Conservation (phyloP, 2,797 vertebrate genomes). For the Coluber constrictor region DNA sequence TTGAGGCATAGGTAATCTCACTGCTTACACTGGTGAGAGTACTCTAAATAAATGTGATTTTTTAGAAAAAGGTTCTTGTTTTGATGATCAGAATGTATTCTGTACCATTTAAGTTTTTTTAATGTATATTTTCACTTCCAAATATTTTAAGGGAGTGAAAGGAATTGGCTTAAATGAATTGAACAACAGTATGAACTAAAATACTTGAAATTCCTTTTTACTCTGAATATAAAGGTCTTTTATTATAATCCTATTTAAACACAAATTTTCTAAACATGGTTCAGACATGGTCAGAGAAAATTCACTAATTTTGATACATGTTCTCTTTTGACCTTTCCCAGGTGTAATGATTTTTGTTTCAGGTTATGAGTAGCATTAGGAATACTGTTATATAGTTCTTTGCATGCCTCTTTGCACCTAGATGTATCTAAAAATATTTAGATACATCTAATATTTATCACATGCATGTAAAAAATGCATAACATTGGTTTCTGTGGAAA, state of each 20-base stretch:
- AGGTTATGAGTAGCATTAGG: neutral
- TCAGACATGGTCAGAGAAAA: neutral
- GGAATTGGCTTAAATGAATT: neutral
- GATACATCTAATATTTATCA: too few species aligned
- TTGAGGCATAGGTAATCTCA: neutral
- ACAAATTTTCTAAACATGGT: neutral
- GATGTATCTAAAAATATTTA: neutral
- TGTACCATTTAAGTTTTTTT: neutral
- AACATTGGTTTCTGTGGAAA: too few species aligned
- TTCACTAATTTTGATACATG: neutral
- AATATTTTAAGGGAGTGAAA: neutral
- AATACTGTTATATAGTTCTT: neutral
- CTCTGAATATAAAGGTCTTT: neutral
- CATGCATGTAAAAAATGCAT: neutral
- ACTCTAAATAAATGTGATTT: neutral
- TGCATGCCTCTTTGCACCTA: neutral
- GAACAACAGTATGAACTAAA: neutral
- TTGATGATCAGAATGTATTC: neutral
- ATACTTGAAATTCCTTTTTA: neutral
- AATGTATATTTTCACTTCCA: neutral
- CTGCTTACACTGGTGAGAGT: neutral
- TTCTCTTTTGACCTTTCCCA: neutral
- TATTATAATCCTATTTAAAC: neutral
- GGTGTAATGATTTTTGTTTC: neutral
- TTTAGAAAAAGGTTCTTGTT: neutral